Conservation (phyloP, 2,797 vertebrate species). For the Smutsia gigantea region DNA sequence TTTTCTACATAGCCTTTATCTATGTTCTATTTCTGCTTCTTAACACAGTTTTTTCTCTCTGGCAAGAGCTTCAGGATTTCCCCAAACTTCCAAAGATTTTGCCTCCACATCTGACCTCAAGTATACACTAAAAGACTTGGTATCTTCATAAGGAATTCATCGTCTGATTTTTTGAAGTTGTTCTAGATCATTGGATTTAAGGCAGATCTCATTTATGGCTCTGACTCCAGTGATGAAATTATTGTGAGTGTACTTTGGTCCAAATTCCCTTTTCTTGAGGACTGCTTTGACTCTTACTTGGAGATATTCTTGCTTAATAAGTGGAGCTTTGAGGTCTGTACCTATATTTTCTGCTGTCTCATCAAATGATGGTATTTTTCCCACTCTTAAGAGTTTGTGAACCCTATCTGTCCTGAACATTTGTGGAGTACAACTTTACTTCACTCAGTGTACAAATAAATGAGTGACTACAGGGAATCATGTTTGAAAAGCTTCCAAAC, state of each 20-base stretch:
- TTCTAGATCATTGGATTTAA: constrained; percentile 98
- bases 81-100: constrained; percentile 81
- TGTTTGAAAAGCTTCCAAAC: constrained; percentile 85
- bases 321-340: no score
- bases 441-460: constrained; percentile 86
- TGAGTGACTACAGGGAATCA: constrained; percentile 85
- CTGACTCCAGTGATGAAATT: constrained; percentile 99
- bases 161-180: constrained; percentile 95
- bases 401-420: constrained; percentile 82
- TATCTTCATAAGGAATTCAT: constrained; percentile 97
- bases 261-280: constrained; percentile 98
- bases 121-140: constrained; percentile 98
- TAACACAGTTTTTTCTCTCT: no score
- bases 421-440: constrained; percentile 92
- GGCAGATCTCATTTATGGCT: constrained; percentile 99
- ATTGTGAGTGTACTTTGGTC: constrained; percentile 96
- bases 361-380: constrained; percentile 58
- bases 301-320: not conserved
- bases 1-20: no score
- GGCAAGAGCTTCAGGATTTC: no score
- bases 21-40: no score
- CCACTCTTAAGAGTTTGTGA: constrained; percentile 53
- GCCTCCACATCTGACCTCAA: constrained; percentile 97
- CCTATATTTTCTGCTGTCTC: constrained; percentile 69
- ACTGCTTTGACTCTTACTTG: constrained; percentile 93